phyloP scores from a whole-genome alignment of 2,113 vertebrate genomes.

The Megaceryle torquata region DNA sequence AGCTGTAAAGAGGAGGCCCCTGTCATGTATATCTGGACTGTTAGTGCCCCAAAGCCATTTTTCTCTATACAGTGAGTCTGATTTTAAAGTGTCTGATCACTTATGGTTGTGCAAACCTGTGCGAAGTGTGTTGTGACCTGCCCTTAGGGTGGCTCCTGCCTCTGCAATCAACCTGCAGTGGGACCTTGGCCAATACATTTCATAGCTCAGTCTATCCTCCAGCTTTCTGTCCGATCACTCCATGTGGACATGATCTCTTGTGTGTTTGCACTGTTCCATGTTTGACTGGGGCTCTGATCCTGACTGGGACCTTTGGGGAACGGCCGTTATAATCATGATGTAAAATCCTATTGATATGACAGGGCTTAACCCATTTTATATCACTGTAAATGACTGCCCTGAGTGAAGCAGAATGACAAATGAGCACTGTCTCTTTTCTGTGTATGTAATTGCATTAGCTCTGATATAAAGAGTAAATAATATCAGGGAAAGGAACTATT shows the following conservation, averaged over 20 bases:
- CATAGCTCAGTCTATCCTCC: neutral
- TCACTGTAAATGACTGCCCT: neutral
- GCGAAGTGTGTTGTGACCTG: neutral
- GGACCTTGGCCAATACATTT: neutral
- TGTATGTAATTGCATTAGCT: neutral
- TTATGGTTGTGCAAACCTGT: neutral
- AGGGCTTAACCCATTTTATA: neutral
- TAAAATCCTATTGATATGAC: neutral
- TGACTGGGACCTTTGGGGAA: neutral
- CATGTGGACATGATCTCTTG: neutral
- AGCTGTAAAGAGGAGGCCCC: neutral
- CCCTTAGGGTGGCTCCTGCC: neutral
- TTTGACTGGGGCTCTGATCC: neutral
- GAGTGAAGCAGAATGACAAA: neutral
- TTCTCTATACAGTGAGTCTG: neutral
- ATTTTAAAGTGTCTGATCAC: neutral
- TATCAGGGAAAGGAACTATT: neutral
- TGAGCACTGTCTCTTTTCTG: neutral
- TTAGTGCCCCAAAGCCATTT: neutral
- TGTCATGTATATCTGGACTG: rapidly evolving
- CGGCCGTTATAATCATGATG: neutral
- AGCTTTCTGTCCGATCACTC: neutral
- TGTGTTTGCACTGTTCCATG: neutral
- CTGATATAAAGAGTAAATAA: neutral
- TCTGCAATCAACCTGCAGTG: neutral